Base-by-base conservation (phyloP, 2,113 vertebrate genomes). In the Holacanthus passer region DNA sequence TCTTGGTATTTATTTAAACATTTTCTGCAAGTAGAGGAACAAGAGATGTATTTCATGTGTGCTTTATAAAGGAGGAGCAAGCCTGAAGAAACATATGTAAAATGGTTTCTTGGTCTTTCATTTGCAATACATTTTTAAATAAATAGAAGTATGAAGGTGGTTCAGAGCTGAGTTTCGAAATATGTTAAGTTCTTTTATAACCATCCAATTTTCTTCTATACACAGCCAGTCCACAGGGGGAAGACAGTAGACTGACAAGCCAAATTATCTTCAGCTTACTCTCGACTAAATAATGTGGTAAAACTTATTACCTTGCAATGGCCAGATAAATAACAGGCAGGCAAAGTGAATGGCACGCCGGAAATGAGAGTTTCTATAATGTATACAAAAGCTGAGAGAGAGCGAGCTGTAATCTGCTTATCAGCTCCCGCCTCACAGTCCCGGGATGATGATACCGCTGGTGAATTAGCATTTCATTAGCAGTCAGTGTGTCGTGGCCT, bases 381-480 rank as follows among this genome's bases (percentile, higher is more conserved):
- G 45, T 47, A 68, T 35, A 64, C 31, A 6, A 70, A 35, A 60
- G 69, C 43, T 81, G 37, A 79, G 29, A 66, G 45, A 45, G 45
- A 45, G 64, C 43, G 62, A 39, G 66, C 56, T 66, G 16, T 81
- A 86, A 89, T 87, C 72, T 85, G 53, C 20, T 92, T 83, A 90
- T 88, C 86, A 79, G 87, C 67, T 58, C 69, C 75, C 11, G 29
- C 64, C 73, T 81, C 77, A 10, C 81, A 59, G 63, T 82, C 79
- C 65, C 81, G 41, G 32, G 43, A 58, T 63, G 72, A 73, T 52
- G 73, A 85, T 75, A 17, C 58, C 48, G 11, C 71, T 35, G 58
- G 59, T 82, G 68, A 92, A 90, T 89, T 91, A 88, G 65, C 87
- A 85, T 90, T 91, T 90, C 64, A 89, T 89, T 70, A 87, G 56